Evolutionary conservation across 2,113 vertebrate species (phyloP).

Genomic region (Strigops habroptila): DNA sequence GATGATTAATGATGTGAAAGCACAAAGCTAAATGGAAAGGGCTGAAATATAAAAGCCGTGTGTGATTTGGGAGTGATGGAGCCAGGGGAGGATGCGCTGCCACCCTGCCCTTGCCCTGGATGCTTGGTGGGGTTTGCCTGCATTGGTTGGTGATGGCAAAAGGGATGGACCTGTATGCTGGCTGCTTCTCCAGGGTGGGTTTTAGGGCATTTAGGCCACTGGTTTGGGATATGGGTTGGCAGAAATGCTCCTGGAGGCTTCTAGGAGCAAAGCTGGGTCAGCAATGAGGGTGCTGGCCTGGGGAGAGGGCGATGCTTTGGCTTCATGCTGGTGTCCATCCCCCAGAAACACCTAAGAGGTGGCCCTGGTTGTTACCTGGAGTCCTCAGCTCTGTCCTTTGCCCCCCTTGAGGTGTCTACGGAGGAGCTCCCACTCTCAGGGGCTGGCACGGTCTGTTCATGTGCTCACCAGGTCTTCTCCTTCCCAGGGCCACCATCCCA

Average conservation of each 20-base stretch:
- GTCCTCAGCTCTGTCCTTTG: neutral
- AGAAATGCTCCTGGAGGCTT: neutral
- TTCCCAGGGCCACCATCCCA: neutral
- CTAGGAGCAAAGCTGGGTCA: neutral
- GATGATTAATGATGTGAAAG: neutral
- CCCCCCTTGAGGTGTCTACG: accelerated
- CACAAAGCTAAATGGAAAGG: too few relatives aligned
- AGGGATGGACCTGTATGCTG: accelerated
- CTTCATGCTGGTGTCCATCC: accelerated
- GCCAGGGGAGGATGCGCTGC: neutral
- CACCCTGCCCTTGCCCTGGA: neutral
- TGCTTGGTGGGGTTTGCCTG: neutral
- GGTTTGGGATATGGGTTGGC: neutral
- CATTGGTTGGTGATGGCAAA: neutral
- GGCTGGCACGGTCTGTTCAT: accelerated
- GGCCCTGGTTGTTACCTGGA: neutral
- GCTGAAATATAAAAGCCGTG: neutral
- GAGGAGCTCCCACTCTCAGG: neutral
- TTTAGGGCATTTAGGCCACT: accelerated
- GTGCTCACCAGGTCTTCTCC: neutral
- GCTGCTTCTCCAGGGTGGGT: neutral
- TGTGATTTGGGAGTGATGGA: neutral
- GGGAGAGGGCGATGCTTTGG: accelerated
- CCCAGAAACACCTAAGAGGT: neutral
- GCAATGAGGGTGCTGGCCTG: accelerated